Conservation (phyloP, 2,113 vertebrate genomes). For the Malurus melanocephalus region DNA sequence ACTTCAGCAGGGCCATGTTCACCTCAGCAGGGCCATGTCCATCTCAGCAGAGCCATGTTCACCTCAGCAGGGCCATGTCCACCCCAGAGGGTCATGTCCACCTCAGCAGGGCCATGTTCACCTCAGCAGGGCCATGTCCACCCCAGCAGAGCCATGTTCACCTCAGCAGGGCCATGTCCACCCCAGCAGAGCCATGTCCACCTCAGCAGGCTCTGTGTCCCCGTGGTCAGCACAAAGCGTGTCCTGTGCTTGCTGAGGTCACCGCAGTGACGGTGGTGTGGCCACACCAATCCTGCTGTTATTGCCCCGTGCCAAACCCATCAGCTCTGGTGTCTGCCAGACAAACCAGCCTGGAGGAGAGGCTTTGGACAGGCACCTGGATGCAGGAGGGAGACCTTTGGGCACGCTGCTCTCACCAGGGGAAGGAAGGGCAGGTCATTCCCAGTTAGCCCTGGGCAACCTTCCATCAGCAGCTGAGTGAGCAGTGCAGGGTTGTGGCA, state of each 20-base stretch:
- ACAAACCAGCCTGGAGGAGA: too few species aligned
- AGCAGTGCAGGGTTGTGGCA: not conserved
- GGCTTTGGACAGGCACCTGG: fast-evolving
- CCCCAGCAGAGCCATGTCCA: not conserved
- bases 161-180: not conserved
- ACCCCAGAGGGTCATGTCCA: too few species aligned
- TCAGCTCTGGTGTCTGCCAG: not conserved
- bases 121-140: fast-evolving
- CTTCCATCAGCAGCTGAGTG: not conserved
- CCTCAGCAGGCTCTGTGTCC: not conserved
- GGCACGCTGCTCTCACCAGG: not conserved
- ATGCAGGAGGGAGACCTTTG: not conserved
- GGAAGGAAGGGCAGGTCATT: not conserved
- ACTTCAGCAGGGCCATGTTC: not conserved
- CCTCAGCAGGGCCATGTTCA: not conserved
- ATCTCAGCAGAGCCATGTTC: fast-evolving
- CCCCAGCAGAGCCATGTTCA: fast-evolving
- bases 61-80: fast-evolving
- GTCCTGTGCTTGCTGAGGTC: not conserved
- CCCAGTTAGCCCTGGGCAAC: not conserved
- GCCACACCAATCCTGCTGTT: not conserved
- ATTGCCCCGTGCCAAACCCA: not conserved
- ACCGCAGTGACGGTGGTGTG: fast-evolving
- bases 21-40: fast-evolving
- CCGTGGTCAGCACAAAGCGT: fast-evolving